Percentiles rank a stretch among this genome's conserved stretches.
Evolutionary conservation across 2,797 vertebrate genomes (phyloP).

Genomic region (Florisuga fusca): DNA sequence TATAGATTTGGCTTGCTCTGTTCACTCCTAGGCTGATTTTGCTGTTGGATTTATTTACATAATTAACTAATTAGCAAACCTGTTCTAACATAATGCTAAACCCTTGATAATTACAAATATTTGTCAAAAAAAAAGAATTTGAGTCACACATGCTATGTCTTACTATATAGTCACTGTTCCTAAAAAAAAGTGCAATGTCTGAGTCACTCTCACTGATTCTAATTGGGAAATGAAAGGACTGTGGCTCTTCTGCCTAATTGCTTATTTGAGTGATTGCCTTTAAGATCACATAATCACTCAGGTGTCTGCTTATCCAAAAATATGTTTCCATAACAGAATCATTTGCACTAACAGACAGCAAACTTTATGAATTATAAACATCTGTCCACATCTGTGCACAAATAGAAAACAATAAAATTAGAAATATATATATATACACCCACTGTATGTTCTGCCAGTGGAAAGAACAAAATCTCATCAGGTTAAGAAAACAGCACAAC

Average conservation of each 20-base stretch:
- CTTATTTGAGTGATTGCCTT: slow-evolving; percentile 10
- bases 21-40: not conserved
- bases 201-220: not conserved
- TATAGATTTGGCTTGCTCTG: not conserved
- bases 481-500: not conserved
- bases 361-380: not conserved
- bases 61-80: not conserved
- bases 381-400: not conserved
- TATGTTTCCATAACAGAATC: not conserved
- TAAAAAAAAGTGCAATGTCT: not conserved
- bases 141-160: not conserved
- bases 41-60: not conserved
- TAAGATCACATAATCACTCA: not conserved
- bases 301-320: not conserved
- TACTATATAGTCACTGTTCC: not conserved
- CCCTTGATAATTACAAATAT: not conserved
- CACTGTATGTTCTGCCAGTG: not conserved
- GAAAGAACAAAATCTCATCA: not conserved
- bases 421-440: too few relatives aligned
- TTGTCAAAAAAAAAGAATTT: not conserved
- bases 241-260: not conserved
- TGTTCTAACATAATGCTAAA: not conserved
- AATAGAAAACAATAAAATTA: not conserved
- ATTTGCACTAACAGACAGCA: not conserved
- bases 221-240: not conserved